Conservation (phyloP, 2,888 invertebrate species). For the Latheticus oryzae region DNA sequence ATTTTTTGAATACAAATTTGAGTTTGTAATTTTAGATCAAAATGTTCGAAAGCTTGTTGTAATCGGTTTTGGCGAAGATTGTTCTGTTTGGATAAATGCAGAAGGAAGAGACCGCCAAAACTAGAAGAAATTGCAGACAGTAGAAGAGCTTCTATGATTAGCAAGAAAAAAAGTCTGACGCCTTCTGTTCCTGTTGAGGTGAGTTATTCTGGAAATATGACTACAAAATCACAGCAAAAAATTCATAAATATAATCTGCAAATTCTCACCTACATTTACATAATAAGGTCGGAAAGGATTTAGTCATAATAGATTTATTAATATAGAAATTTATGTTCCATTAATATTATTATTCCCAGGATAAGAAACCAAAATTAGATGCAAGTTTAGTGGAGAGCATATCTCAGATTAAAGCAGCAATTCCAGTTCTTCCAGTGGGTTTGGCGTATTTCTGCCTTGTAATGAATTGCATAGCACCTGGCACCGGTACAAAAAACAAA, state of each 20-base stretch:
- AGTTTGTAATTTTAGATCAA: conserved; percentile 44
- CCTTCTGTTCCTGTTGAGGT: conserved; percentile 62
- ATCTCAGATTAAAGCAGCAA: conserved; percentile 90
- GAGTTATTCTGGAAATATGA: conserved; percentile 16
- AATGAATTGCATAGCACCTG: conserved; percentile 83
- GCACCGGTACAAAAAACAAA: conserved; percentile 71
- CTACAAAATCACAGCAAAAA: no score
- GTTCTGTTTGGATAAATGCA: conserved; percentile 57
- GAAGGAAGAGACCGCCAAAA: conserved; percentile 50
- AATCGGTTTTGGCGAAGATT: conserved; percentile 55
- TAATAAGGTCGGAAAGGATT: no score
- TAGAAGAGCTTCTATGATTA: conserved; percentile 73
- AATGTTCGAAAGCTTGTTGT: conserved; percentile 52
- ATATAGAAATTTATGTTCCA: neutral
- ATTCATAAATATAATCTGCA: no score
- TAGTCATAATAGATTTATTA: no score
- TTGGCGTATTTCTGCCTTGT: conserved; percentile 90
- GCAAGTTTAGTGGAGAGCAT: conserved; percentile 82
- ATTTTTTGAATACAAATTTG: conserved; percentile 4
- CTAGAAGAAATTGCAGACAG: conserved; percentile 66
- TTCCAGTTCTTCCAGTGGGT: conserved; percentile 88
- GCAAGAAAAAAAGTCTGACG: conserved; percentile 75
- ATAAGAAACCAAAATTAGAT: conserved; percentile 81
- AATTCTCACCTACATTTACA: no score
- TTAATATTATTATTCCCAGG: conserved; percentile 67